Evolutionary conservation across 2,888 invertebrate species (phyloP), one percentile per base, ranked within the genome.

Genomic region (Agrochola circellaris): DNA sequence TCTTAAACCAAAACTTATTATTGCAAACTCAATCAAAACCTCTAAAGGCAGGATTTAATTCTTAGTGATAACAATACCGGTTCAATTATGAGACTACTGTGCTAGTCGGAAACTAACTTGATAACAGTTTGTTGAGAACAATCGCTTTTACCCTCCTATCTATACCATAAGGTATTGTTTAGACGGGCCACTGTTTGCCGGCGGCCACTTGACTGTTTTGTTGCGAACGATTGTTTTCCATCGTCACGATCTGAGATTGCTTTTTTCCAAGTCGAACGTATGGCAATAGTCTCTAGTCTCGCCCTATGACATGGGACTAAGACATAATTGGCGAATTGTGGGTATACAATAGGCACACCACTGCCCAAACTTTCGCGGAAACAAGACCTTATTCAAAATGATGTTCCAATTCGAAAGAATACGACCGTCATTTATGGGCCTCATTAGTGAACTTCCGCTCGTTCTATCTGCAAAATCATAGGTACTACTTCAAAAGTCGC

Each of bases 91-190:
- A 75, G 54, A 62, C 71, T 80, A 69, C 80, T 68, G 65, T 73
- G 66, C 64, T 71, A 73, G 77, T 81, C 84, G 64, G 79, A 75
- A 87, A 87, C 88, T 87, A 82, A 80, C 79, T 84, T 86, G 78
- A 87, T 84, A 77, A 75, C 79, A 86, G 73, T 86, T 87, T 81
- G 88, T 84, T 77, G 71, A 74, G 70, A 80, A 87, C 84, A 87
- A 86, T 82, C 75, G 79, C 65, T 81, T 77, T 79, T 84, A 77
- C 62, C 68, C 42, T 64, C 74, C 74, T 86, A 88, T 86, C 88
- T 86, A 74, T 51, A 77, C 62, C 69, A 54, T 78, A 77, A 56
- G 73, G 70, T 34, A 51, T 73, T 70, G 38, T 5, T 11, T 66
- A 80, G 67, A 80, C 82, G 45, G 15, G 64, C 72, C 6, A 77